Conservation (phyloP, 2,113 vertebrate species). For the Alligator mississippiensis region DNA sequence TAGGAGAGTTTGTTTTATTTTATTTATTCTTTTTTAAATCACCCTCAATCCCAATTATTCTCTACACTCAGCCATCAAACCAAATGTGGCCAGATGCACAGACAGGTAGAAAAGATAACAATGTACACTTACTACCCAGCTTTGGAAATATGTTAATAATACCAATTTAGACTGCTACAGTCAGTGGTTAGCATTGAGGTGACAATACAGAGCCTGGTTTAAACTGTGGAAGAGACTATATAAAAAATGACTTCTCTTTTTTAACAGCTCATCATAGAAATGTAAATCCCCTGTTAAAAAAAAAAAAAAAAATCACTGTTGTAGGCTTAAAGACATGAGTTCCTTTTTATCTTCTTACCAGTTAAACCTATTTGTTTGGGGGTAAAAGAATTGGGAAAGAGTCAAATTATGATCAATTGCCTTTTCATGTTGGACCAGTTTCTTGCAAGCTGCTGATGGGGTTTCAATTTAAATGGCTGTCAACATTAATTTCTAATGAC, state of each 20-base stretch:
- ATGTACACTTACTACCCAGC: constrained; percentile 1
- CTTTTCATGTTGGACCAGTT: constrained; percentile 11
- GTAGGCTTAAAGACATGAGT: constrained; percentile 9
- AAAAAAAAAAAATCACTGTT: background rate
- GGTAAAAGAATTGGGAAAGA: background rate
- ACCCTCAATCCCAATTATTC: constrained; percentile 44
- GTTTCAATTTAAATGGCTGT: background rate
- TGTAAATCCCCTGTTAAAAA: constrained; percentile 19
- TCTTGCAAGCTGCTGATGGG: constrained; percentile 27
- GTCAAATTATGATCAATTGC: constrained; percentile 25
- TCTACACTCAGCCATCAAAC: background rate
- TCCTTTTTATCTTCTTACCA: background rate
- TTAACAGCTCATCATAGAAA: background rate
- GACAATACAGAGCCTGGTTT: constrained; percentile 8
- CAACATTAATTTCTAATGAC: constrained; percentile 46
- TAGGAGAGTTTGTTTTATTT: background rate
- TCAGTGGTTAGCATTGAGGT: constrained; percentile 32
- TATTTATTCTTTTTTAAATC: constrained; percentile 37
- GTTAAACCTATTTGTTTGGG: constrained; percentile 28
- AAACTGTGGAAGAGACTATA: background rate
- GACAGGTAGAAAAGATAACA: constrained; percentile 28
- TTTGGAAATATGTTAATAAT: constrained; percentile 62
- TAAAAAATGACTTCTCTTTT: background rate
- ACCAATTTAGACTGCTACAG: constrained; percentile 19
- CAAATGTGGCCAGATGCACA: background rate